Conservation (phyloP, 2,888 invertebrate species). For the Leptinotarsa peninsularis region DNA sequence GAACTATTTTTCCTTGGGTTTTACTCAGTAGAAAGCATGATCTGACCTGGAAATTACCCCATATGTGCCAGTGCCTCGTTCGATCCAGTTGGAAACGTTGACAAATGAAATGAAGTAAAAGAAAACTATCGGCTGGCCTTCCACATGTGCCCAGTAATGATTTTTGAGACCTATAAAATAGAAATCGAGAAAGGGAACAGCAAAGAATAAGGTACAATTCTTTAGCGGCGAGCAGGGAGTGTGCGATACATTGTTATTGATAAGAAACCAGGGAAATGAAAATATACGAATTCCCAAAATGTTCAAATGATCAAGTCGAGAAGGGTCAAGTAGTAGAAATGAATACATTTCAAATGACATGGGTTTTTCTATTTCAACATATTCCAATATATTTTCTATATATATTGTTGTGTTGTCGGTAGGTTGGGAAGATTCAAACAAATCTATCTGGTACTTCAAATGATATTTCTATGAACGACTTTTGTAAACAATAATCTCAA, state of each 20-base stretch:
- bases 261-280: slow-evolving; percentile 33
- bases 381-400: no score
- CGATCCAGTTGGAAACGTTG: slow-evolving; percentile 20
- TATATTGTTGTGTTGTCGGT: no score
- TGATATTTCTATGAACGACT: no score
- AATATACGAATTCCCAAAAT: slow-evolving; percentile 27
- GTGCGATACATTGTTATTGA: slow-evolving; percentile 29
- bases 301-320: not conserved
- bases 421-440: no score
- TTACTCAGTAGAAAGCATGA: no score
- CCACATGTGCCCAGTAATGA: slow-evolving; percentile 30
- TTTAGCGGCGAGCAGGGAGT: slow-evolving; percentile 21
- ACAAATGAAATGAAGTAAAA: not conserved
- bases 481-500: no score
- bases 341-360: not conserved
- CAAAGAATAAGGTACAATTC: slow-evolving; percentile 32
- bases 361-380: no score
- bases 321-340: not conserved
- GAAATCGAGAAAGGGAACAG: slow-evolving; percentile 3
- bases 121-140: slow-evolving; percentile 26
- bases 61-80: not conserved
- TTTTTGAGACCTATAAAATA: slow-evolving; percentile 29
- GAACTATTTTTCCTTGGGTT: no score
- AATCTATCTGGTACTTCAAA: no score
- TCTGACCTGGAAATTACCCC: no score